Evolutionary conservation across 1,140 invertebrate species (phyloP).

Genomic region (Caenorhabditis remanei): DNA sequence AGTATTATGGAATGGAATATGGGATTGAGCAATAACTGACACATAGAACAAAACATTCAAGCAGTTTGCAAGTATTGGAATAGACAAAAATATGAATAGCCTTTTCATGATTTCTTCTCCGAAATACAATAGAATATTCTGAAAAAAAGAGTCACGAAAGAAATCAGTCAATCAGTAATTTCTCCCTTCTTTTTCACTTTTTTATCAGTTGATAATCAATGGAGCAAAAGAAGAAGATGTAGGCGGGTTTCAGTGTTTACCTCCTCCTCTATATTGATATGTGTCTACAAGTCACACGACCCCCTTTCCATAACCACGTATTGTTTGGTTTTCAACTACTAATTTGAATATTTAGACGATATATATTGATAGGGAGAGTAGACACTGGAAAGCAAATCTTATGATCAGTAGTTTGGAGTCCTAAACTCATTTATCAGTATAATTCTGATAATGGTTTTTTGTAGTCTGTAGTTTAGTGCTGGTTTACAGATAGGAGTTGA

Average conservation of each 20-base stretch:
- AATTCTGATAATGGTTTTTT: background rate
- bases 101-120: background rate
- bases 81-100: background rate
- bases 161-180: background rate
- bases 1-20: constrained; percentile 45
- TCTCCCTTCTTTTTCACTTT: background rate
- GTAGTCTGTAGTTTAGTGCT: constrained; percentile 19
- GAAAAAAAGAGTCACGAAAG: background rate
- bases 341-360: background rate
- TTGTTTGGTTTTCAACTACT: background rate
- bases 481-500: background rate
- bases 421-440: background rate
- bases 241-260: constrained; percentile 19
- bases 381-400: background rate
- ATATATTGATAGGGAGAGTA: too few relatives aligned
- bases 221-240: constrained; percentile 10
- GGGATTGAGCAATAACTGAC: constrained; percentile 32
- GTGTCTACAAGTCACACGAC: constrained; percentile 14
- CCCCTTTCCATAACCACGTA: background rate
- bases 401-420: background rate
- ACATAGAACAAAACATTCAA: constrained; percentile 27
- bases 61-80: background rate
- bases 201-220: background rate
- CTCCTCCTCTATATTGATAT: background rate
- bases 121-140: too few relatives aligned